Evolutionary conservation across 2,888 invertebrate species (phyloP), one percentile per base, ranked within the genome.

Genomic region (Tetanocera ferruginea): DNA sequence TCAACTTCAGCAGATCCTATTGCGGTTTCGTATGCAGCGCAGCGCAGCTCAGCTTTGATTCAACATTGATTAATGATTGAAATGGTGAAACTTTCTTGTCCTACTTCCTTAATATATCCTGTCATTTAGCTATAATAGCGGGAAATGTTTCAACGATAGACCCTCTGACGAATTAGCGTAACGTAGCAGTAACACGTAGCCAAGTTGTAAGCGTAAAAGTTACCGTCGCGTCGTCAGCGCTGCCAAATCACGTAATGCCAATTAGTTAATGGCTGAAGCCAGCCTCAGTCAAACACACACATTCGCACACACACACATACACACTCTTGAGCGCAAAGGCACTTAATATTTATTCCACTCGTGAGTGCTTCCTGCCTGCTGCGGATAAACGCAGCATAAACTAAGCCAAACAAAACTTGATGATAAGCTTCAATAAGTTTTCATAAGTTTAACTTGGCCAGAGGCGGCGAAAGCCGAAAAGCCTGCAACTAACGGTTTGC

Each of bases 51-150:
- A 78, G 80, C 79, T 81, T 81, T 80, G 84, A 84, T 79, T 80
- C 64, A 51, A 77, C 69, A 70, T 81, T 85, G 85, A 85, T 85
- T 86, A 85, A 85, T 86, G 85, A 82, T 81, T 79, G 80, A 62
- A 69, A n/a, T 37, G 77, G 76, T 77, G 80, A 81, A 81, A 78
- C 77, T 79, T 19, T 28, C 31, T 34, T 60, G 60, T 60, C 72
- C 60, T 57, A 60, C 72, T 60, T 55, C 25, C 37, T 31, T 69
- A 74, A 71, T 81, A 77, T 83, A 85, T 85, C 84, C 85, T 84
- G 85, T 84, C 85, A 86, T 85, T 85, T 85, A 80, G 76, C 66
- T 66, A 83, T 85, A 85, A 85, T 85, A 85, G 85, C 82, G 81
- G 85, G 82, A 83, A 82, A 82, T 78, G 82, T 81, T 81, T 82